These are phyloP conservation scores for Cactoblastis cactorum DNA, from an alignment of 2,888 invertebrate species.

Conservation along the genomic window DNA sequence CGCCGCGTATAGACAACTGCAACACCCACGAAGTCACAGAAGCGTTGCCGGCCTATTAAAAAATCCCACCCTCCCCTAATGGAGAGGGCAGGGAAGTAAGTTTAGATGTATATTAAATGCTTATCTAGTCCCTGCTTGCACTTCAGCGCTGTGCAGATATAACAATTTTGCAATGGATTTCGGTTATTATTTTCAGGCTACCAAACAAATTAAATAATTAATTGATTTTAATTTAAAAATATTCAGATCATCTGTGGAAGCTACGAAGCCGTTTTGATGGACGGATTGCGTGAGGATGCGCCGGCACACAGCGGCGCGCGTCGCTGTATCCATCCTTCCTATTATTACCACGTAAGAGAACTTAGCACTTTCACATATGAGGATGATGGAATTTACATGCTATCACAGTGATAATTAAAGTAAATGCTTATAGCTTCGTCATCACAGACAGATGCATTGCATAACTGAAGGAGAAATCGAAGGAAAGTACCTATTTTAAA, in stretches of 20 bases:
- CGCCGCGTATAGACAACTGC: too few species aligned
- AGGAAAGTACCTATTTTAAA: too few species aligned
- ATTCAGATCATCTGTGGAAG: slow-evolving; percentile 60
- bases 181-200: too few species aligned
- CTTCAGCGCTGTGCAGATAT: too few species aligned
- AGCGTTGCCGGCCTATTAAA: too few species aligned
- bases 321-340: slow-evolving; percentile 63
- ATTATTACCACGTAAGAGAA: slow-evolving; percentile 61
- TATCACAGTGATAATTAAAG: slow-evolving; percentile 26
- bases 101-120: too few species aligned
- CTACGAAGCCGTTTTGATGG: slow-evolving; percentile 48
- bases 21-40: too few species aligned
- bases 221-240: not conserved
- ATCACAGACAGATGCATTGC: not conserved
- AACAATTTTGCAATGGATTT: too few species aligned
- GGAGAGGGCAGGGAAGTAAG: too few species aligned
- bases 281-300: slow-evolving; percentile 46
- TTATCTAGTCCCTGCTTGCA: too few species aligned
- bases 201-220: not conserved
- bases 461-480: not conserved
- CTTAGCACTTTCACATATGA: slow-evolving; percentile 24
- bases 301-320: slow-evolving; percentile 47
- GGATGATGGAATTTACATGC: not conserved
- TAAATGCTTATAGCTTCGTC: slow-evolving; percentile 14
- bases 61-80: too few species aligned